Conservation (phyloP, 2,113 vertebrate species). For the Monopterus albus region DNA sequence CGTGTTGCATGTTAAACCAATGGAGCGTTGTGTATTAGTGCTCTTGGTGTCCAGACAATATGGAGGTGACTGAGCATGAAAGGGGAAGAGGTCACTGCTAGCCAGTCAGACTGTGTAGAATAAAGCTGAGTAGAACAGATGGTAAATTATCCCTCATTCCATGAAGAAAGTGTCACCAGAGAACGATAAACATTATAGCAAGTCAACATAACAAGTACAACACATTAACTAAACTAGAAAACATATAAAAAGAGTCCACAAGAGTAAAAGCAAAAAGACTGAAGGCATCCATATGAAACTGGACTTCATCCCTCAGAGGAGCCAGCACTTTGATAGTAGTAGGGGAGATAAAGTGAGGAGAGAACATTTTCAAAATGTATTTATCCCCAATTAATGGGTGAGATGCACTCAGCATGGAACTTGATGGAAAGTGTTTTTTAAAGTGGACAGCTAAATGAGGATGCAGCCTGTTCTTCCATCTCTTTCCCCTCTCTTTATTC, state of each 20-base stretch:
- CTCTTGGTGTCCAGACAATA: conserved; percentile 64
- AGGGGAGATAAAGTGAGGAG: conserved; percentile 10
- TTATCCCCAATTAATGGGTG: conserved; percentile 52
- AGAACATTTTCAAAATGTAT: conserved; percentile 50
- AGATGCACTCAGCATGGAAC: conserved; percentile 14
- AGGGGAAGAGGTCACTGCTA: conserved; percentile 34
- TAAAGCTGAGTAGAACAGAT: not conserved
- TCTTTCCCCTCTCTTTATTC: conserved; percentile 1
- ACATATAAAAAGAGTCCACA: too few species aligned
- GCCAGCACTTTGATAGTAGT: conserved; percentile 32
- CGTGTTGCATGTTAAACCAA: conserved; percentile 60
- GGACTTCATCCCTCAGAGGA: conserved; percentile 36
- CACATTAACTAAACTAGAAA: too few species aligned
- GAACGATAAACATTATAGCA: too few species aligned
- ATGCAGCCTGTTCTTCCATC: conserved; percentile 21
- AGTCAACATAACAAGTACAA: too few species aligned
- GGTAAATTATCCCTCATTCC: too few species aligned
- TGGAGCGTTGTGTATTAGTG: conserved; percentile 49
- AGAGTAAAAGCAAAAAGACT: too few species aligned
- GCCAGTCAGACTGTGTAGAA: conserved; percentile 6
- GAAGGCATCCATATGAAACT: conserved; percentile 51
- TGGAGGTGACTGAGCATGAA: conserved; percentile 57
- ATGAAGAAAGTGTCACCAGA: too few species aligned
- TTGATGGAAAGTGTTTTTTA: conserved; percentile 49
- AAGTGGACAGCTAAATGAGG: conserved; percentile 34